Conservation (phyloP, 2,888 invertebrate species). For the Apocheima hispidaria region DNA sequence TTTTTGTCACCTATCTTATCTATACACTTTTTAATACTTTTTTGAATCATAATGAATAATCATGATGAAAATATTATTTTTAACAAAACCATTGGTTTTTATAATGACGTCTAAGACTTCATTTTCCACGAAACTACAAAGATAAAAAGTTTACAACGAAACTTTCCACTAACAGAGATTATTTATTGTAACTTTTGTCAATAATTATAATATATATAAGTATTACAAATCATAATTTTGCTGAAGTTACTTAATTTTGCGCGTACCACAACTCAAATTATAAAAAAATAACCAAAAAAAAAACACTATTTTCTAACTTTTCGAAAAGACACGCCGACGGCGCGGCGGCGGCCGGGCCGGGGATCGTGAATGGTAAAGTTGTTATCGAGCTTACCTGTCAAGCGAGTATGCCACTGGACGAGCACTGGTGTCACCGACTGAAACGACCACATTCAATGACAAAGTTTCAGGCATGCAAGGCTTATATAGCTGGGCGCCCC, state of each 20-base stretch:
- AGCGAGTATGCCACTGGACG: conserved; percentile 48
- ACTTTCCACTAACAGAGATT: too few species aligned
- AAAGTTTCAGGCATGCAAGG: conserved; percentile 72
- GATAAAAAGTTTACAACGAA: too few species aligned
- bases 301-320: conserved; percentile 21
- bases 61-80: too few species aligned
- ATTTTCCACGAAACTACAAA: too few species aligned
- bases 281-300: too few species aligned
- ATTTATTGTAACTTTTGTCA: too few species aligned
- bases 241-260: not conserved
- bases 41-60: too few species aligned
- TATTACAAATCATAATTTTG: not conserved
- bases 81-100: too few species aligned
- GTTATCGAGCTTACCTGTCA: conserved; percentile 59
- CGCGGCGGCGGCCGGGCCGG: not conserved
- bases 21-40: too few species aligned
- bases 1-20: too few species aligned
- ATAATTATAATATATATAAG: too few species aligned
- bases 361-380: conserved; percentile 38
- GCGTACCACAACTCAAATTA: not conserved
- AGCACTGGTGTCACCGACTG: conserved; percentile 63
- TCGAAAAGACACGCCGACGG: conserved; percentile 15
- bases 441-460: conserved; percentile 79
- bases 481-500: conserved; percentile 80
- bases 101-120: too few species aligned